These are phyloP conservation scores for Ctenomys sociabilis DNA, from an alignment of 2,113 vertebrate species.

Conservation along the genomic window DNA sequence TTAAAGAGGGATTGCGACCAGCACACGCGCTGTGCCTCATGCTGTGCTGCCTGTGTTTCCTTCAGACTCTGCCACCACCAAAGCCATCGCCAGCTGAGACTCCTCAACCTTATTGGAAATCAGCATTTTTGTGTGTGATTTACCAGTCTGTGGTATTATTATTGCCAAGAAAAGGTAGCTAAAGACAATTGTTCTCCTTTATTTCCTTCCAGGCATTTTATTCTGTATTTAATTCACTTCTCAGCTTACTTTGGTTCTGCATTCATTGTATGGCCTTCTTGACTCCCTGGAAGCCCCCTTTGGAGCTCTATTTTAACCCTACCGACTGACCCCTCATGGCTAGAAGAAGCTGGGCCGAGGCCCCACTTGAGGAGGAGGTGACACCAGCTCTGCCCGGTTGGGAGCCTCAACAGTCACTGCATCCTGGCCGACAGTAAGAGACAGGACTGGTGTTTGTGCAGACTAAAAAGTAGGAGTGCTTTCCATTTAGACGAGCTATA, in stretches of 20 bases:
- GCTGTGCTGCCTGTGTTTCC: background rate
- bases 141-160: background rate
- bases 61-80: background rate
- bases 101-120: background rate
- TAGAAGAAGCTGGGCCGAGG: background rate
- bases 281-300: background rate
- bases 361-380: accelerated
- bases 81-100: background rate
- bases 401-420: too few relatives aligned
- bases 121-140: background rate
- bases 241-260: background rate
- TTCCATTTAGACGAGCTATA: background rate
- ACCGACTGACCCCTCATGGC: background rate
- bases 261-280: background rate
- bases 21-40: background rate
- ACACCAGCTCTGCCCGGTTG: background rate
- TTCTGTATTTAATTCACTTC: background rate
- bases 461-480: background rate
- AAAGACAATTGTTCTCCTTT: background rate
- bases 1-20: background rate
- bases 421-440: background rate
- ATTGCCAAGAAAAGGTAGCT: background rate
- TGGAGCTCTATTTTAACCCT: background rate
- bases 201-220: background rate
- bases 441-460: background rate